Conservation (phyloP, 2,888 invertebrate genomes). For the Drosophila kambysellisi region DNA sequence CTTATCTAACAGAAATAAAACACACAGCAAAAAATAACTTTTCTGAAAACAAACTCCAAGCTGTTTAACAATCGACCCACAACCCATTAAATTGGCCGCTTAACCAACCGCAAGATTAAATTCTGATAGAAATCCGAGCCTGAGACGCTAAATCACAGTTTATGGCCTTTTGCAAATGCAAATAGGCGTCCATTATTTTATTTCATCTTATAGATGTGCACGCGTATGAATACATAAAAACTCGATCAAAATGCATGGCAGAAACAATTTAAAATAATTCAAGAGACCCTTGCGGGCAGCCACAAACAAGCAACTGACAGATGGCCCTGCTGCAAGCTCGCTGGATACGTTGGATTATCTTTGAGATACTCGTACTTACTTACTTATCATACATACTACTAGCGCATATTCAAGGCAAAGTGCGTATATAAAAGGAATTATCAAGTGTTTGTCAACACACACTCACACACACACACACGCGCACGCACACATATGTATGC, state of each 20-base stretch:
- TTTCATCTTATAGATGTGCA: constrained; percentile 54
- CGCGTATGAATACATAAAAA: constrained; percentile 64
- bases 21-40: constrained; percentile 1
- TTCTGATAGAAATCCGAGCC: constrained; percentile 42
- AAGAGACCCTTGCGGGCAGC: constrained; percentile 68
- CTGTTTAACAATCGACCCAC: constrained; percentile 40
- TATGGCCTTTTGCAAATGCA: constrained; percentile 53
- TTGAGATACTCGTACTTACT: constrained; percentile 61
- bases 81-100: constrained; percentile 51
- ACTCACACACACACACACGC: not conserved
- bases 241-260: constrained; percentile 55
- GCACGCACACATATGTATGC: not conserved
- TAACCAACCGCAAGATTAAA: constrained; percentile 54
- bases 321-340: constrained; percentile 38
- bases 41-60: constrained; percentile 13
- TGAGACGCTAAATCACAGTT: constrained; percentile 59
- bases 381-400: constrained; percentile 29
- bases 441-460: constrained; percentile 76
- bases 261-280: constrained; percentile 79
- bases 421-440: constrained; percentile 78
- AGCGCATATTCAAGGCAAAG: constrained; percentile 47
- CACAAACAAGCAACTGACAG: constrained; percentile 47
- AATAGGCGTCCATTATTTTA: constrained; percentile 47
- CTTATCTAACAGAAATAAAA: constrained; percentile 24
- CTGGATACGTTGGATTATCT: constrained; percentile 52